Base-by-base conservation (phyloP, 1,140 invertebrate genomes). In the Streblospio benedicti region DNA sequence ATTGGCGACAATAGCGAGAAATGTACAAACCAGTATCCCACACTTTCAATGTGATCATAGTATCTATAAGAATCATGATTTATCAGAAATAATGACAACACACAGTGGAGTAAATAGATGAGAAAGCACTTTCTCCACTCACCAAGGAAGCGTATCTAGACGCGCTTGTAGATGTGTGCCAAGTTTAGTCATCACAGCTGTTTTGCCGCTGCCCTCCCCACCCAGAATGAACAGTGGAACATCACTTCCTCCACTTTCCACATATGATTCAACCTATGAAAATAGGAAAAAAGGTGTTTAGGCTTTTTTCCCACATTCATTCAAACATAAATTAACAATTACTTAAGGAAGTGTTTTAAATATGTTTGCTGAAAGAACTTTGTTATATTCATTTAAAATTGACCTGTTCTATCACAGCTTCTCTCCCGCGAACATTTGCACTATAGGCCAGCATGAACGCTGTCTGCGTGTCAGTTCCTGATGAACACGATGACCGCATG, bases 201-300 rank as follows among this genome's bases (percentile, higher is more conserved):
- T 50, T 44, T 64, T 64, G 18, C 63, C 63, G 28, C 50, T 27
- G 6, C 63, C 63, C 14, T 52, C 28, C 14, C 41, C 59, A 3
- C 63, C 63, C 4, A 61, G 14, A 25, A 64, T 18, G n/a, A 64
- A 14, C 38, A 62, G 28, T n/a, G 63, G 60, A 2, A 75, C 71
- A 63, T 75, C 74, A 60, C 65, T 68, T 28, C 72, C 70, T 50
- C 70, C 71, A 52, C 66, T 66, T 43, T 66, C 55, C 41, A 75
- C 68, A 60, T 76, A 73, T 35, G 71, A 67, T 49, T 70, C 67
- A 38, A 76, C 73, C 73, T 63, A 30, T 20, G 54, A 57, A 23
- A 4, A 14, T 49, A 47, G 43, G 6, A 47, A 38, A 58, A 9
- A 38, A 50, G 6, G n/a, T 47, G n/a, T n/a, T n/a, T n/a, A n/a